Base-by-base conservation (phyloP, 2,113 vertebrate genomes). In the Murina feae region DNA sequence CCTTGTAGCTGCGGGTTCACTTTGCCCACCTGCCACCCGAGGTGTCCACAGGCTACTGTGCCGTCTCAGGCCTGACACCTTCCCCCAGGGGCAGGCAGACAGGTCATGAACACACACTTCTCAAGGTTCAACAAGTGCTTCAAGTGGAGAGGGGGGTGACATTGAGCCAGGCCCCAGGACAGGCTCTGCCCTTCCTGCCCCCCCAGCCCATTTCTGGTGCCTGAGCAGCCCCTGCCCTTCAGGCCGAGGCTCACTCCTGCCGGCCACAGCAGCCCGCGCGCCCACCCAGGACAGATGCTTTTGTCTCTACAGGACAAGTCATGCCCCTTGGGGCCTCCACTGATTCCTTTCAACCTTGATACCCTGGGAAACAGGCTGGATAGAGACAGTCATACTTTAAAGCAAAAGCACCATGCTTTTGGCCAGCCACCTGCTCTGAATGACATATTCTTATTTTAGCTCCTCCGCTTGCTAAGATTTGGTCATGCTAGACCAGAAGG, bases 241-340 rank as follows among this genome's bases (percentile, higher is more conserved):
- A 9, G 51, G 86, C 3, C 1, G 1, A 30, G 16, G 39, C 14
- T 1, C 0, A 6, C 10, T 5, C 44, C 2, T 11, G 44, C 9
- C 12, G 10, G 23, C 13, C 1, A 0, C 14, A 51, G 28, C 35
- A 28, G 60, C 25, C 35, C 0, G 32, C 58, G 32, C 58, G 60
- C n/a, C 35, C 9, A 14, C 20, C 11, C 9, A 30, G 86, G 25
- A 53, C 39, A 5, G 47, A 76, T 0, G 28, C 68, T 37, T 9
- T 21, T 18, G 25, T 37, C 66, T 49, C 53, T 18, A 6, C n/a
- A 11, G 3, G 39, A 60, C 12, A 9, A 32, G 47, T 18, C 28
- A 28, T 3, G 13, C 23, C 32, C 8, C 37, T 7, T 3, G 25
- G 10, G 37, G 35, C 42, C 49, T 55, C 37, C 2, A 11, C 51